Evolutionary conservation across 2,888 invertebrate genomes (phyloP).

Genomic region (Eurytoma adleriae): DNA sequence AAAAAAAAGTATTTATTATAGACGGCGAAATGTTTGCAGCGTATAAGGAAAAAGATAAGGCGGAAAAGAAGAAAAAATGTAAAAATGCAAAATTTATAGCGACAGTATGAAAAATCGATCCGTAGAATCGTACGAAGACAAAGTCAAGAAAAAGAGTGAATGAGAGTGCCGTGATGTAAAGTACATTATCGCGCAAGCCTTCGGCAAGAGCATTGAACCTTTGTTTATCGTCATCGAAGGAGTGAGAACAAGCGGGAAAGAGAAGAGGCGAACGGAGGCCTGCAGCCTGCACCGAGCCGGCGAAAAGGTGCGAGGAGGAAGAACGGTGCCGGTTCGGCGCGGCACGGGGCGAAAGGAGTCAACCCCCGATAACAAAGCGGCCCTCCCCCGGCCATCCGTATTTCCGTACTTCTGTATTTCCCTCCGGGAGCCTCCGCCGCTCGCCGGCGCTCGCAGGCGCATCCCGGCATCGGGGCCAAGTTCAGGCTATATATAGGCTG

Average conservation of each 20-base stretch:
- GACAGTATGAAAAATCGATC: neutral
- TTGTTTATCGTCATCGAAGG: conserved; percentile 36
- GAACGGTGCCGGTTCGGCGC: neutral
- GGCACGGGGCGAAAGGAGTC: neutral
- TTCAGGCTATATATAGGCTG: conserved; percentile 66
- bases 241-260: neutral
- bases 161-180: conserved; percentile 23
- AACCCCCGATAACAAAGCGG: conserved; percentile 72
- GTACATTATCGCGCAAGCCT: conserved; percentile 45
- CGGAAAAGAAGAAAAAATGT: neutral
- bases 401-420: conserved; percentile 75
- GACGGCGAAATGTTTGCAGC: no score
- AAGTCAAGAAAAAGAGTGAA: neutral
- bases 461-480: conserved; percentile 75
- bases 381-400: conserved; percentile 61
- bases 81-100: conserved; percentile 1
- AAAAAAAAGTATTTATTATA: no score
- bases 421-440: conserved; percentile 71
- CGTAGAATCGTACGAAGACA: neutral
- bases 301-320: no score
- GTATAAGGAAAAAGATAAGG: no score
- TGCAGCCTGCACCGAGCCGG: no score
- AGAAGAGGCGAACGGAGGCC: no score
- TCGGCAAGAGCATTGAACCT: conserved; percentile 52
- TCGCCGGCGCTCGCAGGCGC: conserved; percentile 57